Conservation (phyloP, 1,140 invertebrate species). For the Prorops nasuta region DNA sequence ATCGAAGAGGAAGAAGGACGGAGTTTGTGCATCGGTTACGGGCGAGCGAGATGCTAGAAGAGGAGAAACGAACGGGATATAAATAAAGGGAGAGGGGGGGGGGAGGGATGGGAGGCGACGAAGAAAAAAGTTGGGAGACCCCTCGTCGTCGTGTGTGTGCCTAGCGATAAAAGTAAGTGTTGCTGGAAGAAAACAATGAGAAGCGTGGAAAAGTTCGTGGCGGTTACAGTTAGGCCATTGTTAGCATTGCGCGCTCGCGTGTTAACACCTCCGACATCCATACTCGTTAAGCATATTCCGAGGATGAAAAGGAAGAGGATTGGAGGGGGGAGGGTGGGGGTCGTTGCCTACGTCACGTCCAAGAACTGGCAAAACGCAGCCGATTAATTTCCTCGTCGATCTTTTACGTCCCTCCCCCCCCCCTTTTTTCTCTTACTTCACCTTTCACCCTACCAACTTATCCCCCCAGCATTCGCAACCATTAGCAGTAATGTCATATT, state of each 20-base stretch:
- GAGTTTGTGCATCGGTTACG: no score
- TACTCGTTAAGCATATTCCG: conserved; percentile 24
- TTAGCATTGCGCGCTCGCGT: conserved; percentile 20
- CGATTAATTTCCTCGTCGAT: conserved; percentile 10
- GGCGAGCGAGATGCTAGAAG: not conserved
- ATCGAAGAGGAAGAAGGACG: no score
- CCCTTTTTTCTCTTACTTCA: conserved; percentile 4
- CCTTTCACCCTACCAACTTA: conserved; percentile 1
- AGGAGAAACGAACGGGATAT: not conserved
- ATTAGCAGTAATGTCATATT: no score
- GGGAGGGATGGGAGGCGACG: conserved; percentile 17
- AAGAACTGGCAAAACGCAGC: conserved; percentile 12
- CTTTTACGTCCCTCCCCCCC: not conserved
- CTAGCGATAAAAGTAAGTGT: conserved; percentile 5
- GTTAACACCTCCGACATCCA: conserved; percentile 28
- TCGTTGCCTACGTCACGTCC: conserved; percentile 11
- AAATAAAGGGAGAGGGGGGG: conserved; percentile 12
- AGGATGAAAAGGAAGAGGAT: no score
- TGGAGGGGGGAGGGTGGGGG: not conserved
- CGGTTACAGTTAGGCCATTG: conserved; percentile 37
- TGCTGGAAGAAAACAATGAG: conserved; percentile 15
- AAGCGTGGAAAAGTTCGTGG: conserved; percentile 32
- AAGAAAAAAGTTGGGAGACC: conserved; percentile 21
- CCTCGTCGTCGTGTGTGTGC: conserved; percentile 8
- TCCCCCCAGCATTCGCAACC: not conserved